A percentile compares a stretch with the other conserved stretches of the same genome.
Conservation (phyloP, 2,888 invertebrate genomes). For the Hololepta plana region DNA sequence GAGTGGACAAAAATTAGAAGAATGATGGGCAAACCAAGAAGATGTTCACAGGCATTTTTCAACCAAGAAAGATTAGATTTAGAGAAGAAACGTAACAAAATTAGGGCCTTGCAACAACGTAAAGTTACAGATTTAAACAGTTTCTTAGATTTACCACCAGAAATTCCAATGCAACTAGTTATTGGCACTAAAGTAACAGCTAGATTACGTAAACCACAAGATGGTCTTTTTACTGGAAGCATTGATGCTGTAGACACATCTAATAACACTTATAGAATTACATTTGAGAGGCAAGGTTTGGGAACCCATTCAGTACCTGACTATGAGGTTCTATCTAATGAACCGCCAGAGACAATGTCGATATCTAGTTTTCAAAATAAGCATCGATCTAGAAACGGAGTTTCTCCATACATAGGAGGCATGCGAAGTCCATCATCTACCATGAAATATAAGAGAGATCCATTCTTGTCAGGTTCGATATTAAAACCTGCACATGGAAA, state of each 20-base stretch:
- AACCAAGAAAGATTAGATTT: conserved; percentile 84
- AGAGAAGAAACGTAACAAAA: conserved; percentile 77
- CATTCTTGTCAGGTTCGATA: conserved; percentile 40
- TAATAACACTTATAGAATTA: conserved; percentile 85
- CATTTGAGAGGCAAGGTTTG: conserved; percentile 80
- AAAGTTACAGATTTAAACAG: conserved; percentile 60
- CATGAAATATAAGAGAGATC: conserved; percentile 63
- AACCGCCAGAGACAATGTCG: conserved; percentile 78
- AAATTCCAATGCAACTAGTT: conserved; percentile 86
- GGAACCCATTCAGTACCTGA: conserved; percentile 94
- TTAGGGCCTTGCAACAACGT: conserved; percentile 81
- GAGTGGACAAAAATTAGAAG: conserved; percentile 93
- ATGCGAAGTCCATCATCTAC: too few relatives aligned
- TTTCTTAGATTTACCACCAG: conserved; percentile 78
- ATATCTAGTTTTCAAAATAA: conserved; percentile 68
- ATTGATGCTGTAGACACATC: conserved; percentile 93
- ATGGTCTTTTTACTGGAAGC: conserved; percentile 75
- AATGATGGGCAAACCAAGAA: conserved; percentile 92
- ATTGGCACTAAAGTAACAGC: conserved; percentile 91
- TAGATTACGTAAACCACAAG: conserved; percentile 77
- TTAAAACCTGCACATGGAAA: conserved; percentile 20
- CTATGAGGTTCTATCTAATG: conserved; percentile 88
- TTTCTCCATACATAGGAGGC: conserved; percentile 28
- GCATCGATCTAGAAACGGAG: conserved; percentile 50
- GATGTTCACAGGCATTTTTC: conserved; percentile 90